Base-by-base conservation (phyloP, 2,113 vertebrate species). In the Prochilodus magdalenae region DNA sequence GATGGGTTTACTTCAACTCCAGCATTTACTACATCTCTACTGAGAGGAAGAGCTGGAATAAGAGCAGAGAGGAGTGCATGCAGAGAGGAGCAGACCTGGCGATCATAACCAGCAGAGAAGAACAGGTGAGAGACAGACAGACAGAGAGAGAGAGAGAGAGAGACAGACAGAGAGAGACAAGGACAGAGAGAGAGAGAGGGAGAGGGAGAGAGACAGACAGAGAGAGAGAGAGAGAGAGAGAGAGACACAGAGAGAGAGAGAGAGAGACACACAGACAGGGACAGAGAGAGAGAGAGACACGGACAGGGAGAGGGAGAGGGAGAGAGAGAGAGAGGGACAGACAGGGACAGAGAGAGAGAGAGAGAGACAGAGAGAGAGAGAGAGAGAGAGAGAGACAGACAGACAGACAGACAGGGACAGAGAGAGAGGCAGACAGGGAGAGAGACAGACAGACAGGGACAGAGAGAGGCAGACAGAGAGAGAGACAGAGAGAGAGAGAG, bases 1-100 rank as follows among this genome's bases (percentile, higher is more conserved):
- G 65, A 22, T 67, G 65, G 65, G 8, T 20, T 14, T 20, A 1
- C 7, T 81, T 53, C n/a, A 53, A 20, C 0, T 51, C 71, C 47
- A 74, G 71, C 6, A 0, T 81, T 29, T 81, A 74, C n/a, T 81
- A 27, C 79, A 27, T 74, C 20, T 81, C 79, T 36, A 53, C 44
- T 36, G 14, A 22, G 44, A 4, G 1, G 26, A 74, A 53, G 30
- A 66, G 0, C 26, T 81, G 79, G 71, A 4, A 0, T 30, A 4
- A 74, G 5, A 47, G 72, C 51, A 75, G 51, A 81, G 0, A 44
- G 30, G n/a, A 81, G 11, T 81, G 79, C 30, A 53, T 0, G 5
- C 4, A 27, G 1, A 66, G 12, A 44, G 49, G 33, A 29, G 80
- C 80, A 57, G 49, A 75, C 26, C 49, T 81, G 62, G 62, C 75